Percentiles rank a stretch among this genome's conserved stretches.
Evolutionary conservation across 2,797 vertebrate species (phyloP).

Genomic region (Platalea minor): DNA sequence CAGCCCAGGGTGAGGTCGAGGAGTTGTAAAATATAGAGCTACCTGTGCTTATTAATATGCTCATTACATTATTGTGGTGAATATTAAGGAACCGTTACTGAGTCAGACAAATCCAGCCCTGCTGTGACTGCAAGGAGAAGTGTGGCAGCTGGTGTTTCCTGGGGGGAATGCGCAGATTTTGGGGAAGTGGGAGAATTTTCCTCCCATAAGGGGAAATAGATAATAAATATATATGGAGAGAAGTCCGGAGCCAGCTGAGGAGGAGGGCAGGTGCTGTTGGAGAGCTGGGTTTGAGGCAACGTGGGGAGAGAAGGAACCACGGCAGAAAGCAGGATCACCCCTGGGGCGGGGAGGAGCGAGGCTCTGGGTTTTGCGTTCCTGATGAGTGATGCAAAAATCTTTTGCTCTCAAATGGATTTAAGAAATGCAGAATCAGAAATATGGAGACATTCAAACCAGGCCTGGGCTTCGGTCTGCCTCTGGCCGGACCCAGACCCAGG

Average conservation of each 20-base stretch:
- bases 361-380: rapidly evolving
- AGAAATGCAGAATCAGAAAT: background rate
- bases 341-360: rapidly evolving
- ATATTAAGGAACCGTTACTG: background rate
- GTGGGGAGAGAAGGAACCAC: background rate
- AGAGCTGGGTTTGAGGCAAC: background rate
- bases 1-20: background rate
- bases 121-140: background rate
- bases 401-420: background rate
- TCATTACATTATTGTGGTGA: background rate
- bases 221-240: background rate
- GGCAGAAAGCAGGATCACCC: background rate
- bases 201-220: background rate
- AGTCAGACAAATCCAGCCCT: background rate
- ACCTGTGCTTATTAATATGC: background rate
- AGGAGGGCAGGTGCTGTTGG: background rate
- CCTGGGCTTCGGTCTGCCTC: background rate
- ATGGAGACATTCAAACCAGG: background rate
- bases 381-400: background rate
- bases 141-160: background rate
- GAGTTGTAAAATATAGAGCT: background rate
- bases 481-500: background rate
- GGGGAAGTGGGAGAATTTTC: background rate
- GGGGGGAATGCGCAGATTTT: background rate
- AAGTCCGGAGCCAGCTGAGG: background rate